phyloP scores from a whole-genome alignment of 2,888 invertebrate genomes.

The Colostygia pectinataria region DNA sequence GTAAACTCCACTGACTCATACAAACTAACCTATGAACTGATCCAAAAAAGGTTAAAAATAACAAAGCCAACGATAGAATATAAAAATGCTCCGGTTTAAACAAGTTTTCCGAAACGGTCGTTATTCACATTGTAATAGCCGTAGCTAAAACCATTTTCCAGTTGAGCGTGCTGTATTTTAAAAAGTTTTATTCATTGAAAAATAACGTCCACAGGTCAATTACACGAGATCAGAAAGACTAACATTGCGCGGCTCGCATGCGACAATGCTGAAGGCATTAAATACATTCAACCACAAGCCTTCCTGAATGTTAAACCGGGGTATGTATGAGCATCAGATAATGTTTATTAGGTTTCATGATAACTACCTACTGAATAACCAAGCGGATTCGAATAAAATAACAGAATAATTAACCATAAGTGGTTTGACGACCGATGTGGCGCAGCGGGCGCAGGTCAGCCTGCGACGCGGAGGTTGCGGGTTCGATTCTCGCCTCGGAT shows the following conservation, averaged over 20 bases:
- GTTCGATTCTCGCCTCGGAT: too few relatives aligned
- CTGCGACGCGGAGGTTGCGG: too few relatives aligned
- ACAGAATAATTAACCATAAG: too few relatives aligned
- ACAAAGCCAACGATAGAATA: slow-evolving; percentile 19
- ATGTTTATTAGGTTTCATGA: slow-evolving; percentile 15
- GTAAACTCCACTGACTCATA: too few relatives aligned
- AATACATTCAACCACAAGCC: slow-evolving; percentile 62
- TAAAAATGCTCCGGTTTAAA: slow-evolving; percentile 25
- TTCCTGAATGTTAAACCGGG: slow-evolving; percentile 52
- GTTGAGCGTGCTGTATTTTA: slow-evolving; percentile 26
- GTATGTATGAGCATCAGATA: slow-evolving; percentile 39
- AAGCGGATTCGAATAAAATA: background rate
- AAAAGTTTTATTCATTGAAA: slow-evolving; percentile 27
- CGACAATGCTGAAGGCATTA: slow-evolving; percentile 66
- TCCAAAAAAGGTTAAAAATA: slow-evolving; percentile 23
- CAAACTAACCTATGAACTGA: too few relatives aligned
- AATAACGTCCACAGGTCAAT: slow-evolving; percentile 50
- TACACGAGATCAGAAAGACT: slow-evolving; percentile 61
- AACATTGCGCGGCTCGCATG: slow-evolving; percentile 65
- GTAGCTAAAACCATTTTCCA: slow-evolving; percentile 31
- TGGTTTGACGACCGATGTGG: too few relatives aligned
- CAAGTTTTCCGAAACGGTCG: slow-evolving; percentile 29
- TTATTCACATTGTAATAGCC: slow-evolving; percentile 35
- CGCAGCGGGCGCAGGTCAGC: too few relatives aligned
- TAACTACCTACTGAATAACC: slow-evolving; percentile 6